phyloP scores from a whole-genome alignment of 2,888 invertebrate species.

The Caenorhabditis virilis region DNA sequence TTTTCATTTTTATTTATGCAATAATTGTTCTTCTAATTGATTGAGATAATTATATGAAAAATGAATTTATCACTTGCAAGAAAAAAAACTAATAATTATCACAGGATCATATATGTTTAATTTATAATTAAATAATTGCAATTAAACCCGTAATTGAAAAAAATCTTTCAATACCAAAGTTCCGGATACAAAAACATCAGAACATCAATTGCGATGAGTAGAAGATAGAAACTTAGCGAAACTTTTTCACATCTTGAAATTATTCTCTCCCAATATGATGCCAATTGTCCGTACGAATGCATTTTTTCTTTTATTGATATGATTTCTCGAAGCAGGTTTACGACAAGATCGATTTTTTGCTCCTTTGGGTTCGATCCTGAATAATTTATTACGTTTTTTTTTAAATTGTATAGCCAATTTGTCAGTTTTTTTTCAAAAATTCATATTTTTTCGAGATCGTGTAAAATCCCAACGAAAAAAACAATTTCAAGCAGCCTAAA shows the following conservation, averaged over 20 bases:
- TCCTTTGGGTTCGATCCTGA: constrained; percentile 22
- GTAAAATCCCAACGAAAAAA: no score
- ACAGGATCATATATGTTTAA: no score
- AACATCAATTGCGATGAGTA: constrained; percentile 59
- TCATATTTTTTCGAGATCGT: no score
- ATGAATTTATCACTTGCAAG: no score
- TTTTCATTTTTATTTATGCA: constrained; percentile 55
- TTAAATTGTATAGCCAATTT: no score
- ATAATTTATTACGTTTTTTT: no score
- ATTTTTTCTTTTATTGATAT: constrained; percentile 38
- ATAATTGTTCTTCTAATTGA: constrained; percentile 49
- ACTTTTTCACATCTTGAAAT: constrained; percentile 56
- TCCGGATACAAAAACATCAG: constrained; percentile 62
- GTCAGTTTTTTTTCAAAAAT: no score
- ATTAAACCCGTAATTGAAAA: constrained; percentile 3
- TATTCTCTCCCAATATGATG: constrained; percentile 63
- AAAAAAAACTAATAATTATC: constrained; percentile 2
- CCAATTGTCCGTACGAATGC: constrained; percentile 30
- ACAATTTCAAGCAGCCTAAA: no score
- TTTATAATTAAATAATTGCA: not conserved
- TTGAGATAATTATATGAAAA: constrained; percentile 20
- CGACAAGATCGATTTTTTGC: constrained; percentile 40
- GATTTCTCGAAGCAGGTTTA: constrained; percentile 40
- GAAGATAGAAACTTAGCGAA: constrained; percentile 60
- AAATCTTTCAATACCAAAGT: constrained; percentile 57